A percentile compares a stretch with the other conserved stretches of the same genome.
These are phyloP conservation scores for Rhincodon typus DNA, from an alignment of 2,797 vertebrate genomes.

Conservation along the genomic window DNA sequence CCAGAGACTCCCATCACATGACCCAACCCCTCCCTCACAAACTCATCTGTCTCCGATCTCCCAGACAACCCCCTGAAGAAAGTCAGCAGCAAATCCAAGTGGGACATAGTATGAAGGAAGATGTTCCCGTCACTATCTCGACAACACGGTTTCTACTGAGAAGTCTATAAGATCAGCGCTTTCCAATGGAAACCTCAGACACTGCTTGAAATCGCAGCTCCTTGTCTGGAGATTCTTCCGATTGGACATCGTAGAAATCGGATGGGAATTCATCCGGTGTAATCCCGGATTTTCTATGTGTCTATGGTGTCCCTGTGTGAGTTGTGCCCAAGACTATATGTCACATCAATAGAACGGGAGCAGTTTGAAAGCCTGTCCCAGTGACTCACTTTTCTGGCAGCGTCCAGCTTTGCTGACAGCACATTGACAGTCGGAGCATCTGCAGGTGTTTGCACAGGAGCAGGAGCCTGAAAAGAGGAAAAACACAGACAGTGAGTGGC, in stretches of 20 bases:
- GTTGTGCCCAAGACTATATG: background rate
- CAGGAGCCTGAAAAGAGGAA: slow-evolving; percentile 68
- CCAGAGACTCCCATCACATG: background rate
- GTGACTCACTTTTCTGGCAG: background rate
- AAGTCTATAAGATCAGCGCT: background rate
- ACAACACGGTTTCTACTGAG: background rate
- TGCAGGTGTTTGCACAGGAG: slow-evolving; percentile 74
- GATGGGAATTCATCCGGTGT: background rate
- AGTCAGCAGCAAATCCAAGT: background rate
- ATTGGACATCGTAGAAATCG: background rate
- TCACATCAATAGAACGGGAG: background rate
- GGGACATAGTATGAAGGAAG: background rate
- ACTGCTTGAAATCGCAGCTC: background rate
- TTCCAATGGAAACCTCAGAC: background rate
- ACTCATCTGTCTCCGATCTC: background rate
- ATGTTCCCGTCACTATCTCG: background rate
- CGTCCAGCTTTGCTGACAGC: slow-evolving; percentile 1
- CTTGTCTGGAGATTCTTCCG: background rate
- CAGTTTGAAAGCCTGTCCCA: background rate
- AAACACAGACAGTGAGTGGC: background rate
- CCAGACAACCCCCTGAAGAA: background rate
- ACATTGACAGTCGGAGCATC: slow-evolving; percentile 79
- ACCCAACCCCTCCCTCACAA: background rate
- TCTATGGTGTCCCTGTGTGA: background rate
- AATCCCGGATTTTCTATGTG: background rate